These are phyloP conservation scores for Plecturocebus donacophilus DNA, from an alignment of 2,113 vertebrate species.

Conservation along the genomic window DNA sequence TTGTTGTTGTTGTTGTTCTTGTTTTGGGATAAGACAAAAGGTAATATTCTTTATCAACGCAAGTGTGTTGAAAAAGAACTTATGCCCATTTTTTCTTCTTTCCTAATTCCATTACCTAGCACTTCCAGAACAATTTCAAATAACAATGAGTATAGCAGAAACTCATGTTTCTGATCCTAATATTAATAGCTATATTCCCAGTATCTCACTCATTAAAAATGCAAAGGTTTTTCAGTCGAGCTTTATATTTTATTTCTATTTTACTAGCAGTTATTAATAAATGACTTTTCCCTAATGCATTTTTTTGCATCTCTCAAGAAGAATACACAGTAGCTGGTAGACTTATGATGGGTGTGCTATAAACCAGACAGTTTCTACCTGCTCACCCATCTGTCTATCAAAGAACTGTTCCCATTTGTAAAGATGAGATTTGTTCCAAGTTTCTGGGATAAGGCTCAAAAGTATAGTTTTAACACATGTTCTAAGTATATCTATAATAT, in stretches of 20 bases:
- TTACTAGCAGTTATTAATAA: not conserved
- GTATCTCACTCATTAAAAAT: not conserved
- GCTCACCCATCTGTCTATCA: not conserved
- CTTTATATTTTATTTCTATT: slow-evolving; percentile 29
- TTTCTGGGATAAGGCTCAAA: not conserved
- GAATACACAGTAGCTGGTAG: not conserved
- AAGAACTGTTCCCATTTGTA: not conserved
- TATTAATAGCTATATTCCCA: not conserved
- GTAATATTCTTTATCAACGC: not conserved
- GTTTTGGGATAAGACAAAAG: not conserved
- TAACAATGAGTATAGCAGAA: not conserved
- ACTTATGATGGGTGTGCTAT: not conserved
- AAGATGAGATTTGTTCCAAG: not conserved
- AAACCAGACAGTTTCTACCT: not conserved
- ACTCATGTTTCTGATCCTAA: not conserved
- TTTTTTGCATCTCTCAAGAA: not conserved
- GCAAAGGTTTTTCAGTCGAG: not conserved
- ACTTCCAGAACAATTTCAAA: slow-evolving; percentile 4
- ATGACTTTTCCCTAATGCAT: not conserved
- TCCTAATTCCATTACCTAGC: not conserved
- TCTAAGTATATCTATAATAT: not conserved
- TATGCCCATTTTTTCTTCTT: not conserved
- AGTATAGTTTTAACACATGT: not conserved
- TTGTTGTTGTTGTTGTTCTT: not conserved
- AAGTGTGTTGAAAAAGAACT: not conserved